Percentiles rank a stretch among this genome's conserved stretches.
These are phyloP conservation scores for Agrypnia vestita DNA, from an alignment of 1,140 invertebrate genomes.

Conservation along the genomic window DNA sequence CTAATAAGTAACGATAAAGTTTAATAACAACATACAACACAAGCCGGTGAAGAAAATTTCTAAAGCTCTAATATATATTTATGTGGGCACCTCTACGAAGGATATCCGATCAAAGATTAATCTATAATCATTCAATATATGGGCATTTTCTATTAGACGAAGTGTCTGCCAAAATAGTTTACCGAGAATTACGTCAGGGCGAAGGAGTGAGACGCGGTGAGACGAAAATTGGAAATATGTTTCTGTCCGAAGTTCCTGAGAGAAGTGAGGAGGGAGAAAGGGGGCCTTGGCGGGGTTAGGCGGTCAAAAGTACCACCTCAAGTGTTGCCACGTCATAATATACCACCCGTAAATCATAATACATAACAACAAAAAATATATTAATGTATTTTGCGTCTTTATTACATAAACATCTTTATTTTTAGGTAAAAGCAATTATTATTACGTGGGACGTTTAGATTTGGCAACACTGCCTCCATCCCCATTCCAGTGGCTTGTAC, in stretches of 20 bases:
- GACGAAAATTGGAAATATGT: slow-evolving; percentile 59
- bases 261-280: not conserved
- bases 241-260: slow-evolving; percentile 53
- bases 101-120: slow-evolving; percentile 36
- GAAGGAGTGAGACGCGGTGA: slow-evolving; percentile 35
- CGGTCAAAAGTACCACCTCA: not conserved
- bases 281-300: not conserved
- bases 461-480: slow-evolving; percentile 31
- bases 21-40: too few species aligned
- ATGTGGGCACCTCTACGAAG: not conserved
- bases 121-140: slow-evolving; percentile 42
- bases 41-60: not conserved
- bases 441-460: slow-evolving; percentile 7
- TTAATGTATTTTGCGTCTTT: too few species aligned
- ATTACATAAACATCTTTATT: too few species aligned
- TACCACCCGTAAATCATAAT: not conserved
- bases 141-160: slow-evolving; percentile 34
- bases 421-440: not conserved
- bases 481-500: not conserved
- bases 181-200: slow-evolving; percentile 16
- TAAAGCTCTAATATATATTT: not conserved
- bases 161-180: slow-evolving; percentile 41
- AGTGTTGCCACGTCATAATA: slow-evolving; percentile 21
- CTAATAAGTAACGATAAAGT: too few species aligned
- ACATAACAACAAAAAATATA: too few species aligned